These are phyloP conservation scores for Aleiodes testaceus DNA, from an alignment of 2,888 invertebrate genomes.

Conservation along the genomic window DNA sequence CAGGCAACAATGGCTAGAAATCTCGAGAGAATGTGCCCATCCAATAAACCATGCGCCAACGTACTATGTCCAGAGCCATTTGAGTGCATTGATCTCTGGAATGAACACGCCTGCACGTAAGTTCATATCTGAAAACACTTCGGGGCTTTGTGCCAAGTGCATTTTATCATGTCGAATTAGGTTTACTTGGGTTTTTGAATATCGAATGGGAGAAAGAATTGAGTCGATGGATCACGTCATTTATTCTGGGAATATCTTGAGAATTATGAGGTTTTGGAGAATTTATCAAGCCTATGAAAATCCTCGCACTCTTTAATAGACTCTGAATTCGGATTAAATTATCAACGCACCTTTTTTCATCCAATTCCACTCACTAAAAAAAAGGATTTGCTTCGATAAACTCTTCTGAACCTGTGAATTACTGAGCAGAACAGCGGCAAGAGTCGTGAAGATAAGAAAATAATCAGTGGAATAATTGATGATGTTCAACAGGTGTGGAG, in stretches of 20 bases:
- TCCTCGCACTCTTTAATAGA: no score
- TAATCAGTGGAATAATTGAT: slow-evolving; percentile 16
- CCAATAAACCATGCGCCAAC: slow-evolving; percentile 95
- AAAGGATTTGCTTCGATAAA: no score
- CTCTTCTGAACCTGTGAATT: no score
- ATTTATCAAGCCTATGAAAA: no score
- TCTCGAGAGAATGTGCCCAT: slow-evolving; percentile 92
- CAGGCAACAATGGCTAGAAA: slow-evolving; percentile 96
- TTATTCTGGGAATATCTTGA: no score
- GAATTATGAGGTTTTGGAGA: neutral
- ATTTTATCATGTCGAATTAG: no score
- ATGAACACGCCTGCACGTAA: slow-evolving; percentile 99
- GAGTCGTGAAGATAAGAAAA: slow-evolving; percentile 30
- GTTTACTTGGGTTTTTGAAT: no score
- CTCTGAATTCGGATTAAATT: no score
- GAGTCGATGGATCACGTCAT: no score
- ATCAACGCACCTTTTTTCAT: no score
- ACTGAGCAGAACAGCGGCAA: neutral
- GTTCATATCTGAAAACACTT: slow-evolving; percentile 71
- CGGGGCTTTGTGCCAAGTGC: neutral
- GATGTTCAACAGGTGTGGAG: slow-evolving; percentile 84
- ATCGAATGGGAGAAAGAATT: no score
- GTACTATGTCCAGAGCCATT: slow-evolving; percentile 95
- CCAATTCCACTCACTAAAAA: no score
- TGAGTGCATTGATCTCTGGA: slow-evolving; percentile 97